Percentiles rank a stretch among this genome's conserved stretches.
These are phyloP conservation scores for Hystrix cristata DNA, from an alignment of 2,113 vertebrate species.

Conservation along the genomic window DNA sequence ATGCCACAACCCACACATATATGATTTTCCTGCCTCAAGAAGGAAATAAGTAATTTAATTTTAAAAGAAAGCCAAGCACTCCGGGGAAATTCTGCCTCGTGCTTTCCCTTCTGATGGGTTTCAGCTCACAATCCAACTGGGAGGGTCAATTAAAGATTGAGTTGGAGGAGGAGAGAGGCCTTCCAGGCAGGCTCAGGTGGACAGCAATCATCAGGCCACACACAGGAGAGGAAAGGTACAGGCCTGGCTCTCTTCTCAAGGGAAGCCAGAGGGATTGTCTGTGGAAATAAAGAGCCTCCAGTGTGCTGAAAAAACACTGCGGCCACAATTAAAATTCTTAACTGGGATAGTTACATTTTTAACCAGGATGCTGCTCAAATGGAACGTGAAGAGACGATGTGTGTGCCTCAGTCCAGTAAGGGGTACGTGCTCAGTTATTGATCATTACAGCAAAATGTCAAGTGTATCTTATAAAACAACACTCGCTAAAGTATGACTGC, in stretches of 20 bases:
- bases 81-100: neutral
- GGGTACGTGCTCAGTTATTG: neutral
- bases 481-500: neutral
- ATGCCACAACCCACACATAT: neutral
- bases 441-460: neutral
- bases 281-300: neutral
- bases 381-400: neutral
- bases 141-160: conserved; percentile 16
- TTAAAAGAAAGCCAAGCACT: conserved; percentile 63
- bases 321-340: neutral
- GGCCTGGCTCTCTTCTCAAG: neutral
- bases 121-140: neutral
- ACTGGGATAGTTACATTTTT: neutral
- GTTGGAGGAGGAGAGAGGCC: neutral
- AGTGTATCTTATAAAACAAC: neutral
- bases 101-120: conserved; percentile 45
- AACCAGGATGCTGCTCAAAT: neutral
- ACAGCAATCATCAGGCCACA: neutral
- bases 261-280: neutral
- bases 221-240: neutral
- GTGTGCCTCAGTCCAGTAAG: neutral
- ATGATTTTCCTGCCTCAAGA: conserved; percentile 8
- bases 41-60: conserved; percentile 51
- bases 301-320: neutral
- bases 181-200: neutral